These are phyloP conservation scores for Campylorhamphus procurvoides DNA, from an alignment of 2,113 vertebrate genomes.

Conservation along the genomic window DNA sequence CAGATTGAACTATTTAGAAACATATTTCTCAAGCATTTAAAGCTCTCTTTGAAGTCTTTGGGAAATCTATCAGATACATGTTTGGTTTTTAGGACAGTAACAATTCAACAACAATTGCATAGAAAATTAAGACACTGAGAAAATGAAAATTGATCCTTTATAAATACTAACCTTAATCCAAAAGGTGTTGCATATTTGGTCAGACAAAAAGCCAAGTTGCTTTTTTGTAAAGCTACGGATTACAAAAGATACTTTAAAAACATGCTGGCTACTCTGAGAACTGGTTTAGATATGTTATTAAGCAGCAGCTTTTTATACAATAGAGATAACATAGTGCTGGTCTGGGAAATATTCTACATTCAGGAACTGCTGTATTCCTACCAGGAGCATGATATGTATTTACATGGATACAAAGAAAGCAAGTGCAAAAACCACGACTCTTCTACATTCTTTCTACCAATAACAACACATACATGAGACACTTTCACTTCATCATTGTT, in stretches of 20 bases:
- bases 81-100: slow-evolving; percentile 17
- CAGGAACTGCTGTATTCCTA: slow-evolving; percentile 67
- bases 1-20: slow-evolving; percentile 46
- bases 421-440: slow-evolving; percentile 59
- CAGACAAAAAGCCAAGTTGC: slow-evolving; percentile 70
- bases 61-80: slow-evolving; percentile 36
- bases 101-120: slow-evolving; percentile 47
- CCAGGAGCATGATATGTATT: slow-evolving; percentile 19
- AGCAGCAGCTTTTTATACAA: slow-evolving; percentile 84
- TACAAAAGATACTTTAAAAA: slow-evolving; percentile 80
- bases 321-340: slow-evolving; percentile 71
- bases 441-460: slow-evolving; percentile 58
- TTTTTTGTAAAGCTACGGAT: slow-evolving; percentile 73
- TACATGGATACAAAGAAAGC: slow-evolving; percentile 48
- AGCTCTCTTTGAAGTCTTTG: slow-evolving; percentile 41
- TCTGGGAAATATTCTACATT: slow-evolving; percentile 79
- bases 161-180: slow-evolving; percentile 73
- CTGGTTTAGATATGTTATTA: slow-evolving; percentile 72
- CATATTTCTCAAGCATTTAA: slow-evolving; percentile 16
- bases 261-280: slow-evolving; percentile 75
- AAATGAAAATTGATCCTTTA: slow-evolving; percentile 62
- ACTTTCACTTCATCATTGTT: slow-evolving; percentile 24
- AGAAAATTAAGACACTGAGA: slow-evolving; percentile 55
- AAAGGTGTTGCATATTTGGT: slow-evolving; percentile 66
- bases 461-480: slow-evolving; percentile 48